Evolutionary conservation across 2,888 invertebrate species (phyloP), one percentile per base, ranked within the genome.

Genomic region (Drosophila bunnanda): DNA sequence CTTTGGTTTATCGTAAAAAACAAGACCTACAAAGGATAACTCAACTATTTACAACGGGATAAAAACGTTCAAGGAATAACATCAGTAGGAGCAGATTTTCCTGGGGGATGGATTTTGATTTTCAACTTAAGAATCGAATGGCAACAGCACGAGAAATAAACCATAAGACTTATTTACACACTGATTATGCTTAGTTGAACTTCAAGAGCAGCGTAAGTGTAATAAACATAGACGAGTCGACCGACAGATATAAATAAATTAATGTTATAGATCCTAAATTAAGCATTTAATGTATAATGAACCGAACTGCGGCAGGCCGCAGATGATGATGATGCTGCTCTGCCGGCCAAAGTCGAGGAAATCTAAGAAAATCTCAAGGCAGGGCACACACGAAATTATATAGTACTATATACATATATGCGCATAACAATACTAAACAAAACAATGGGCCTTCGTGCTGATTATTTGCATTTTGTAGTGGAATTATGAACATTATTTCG

Each of bases 161-260:
- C 78, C 75, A 88, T 77, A 89, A 89, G 88, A 88, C 89, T 88
- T 88, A 89, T 88, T 88, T 88, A 89, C 82, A 87, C 82, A 87
- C 89, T 82, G 76, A 87, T 87, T 87, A 86, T 89, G 87, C 82
- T 88, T 86, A 88, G 87, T 86, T 88, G 50, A 56, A 88, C 88
- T 81, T 87, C 71, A 56, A 78, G 76, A 78, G 69, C 72, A 70
- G 73, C 69, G 69, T 56, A 72, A 60, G 64, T 56, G 38, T 38
- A 81, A 62, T 59, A 66, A 52, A 74, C 38, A 75, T 70, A 72
- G 55, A 56, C 48, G 36, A 38, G 22, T 32, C 50, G 44, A 58
- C 9, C 50, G 44, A 58, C 9, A 53, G 53, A 77, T 69, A 64
- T 67, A 68, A 44, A 53, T 74, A 68, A 73, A 78, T 70, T 73